Evolutionary conservation across 2,113 vertebrate species (phyloP).

Genomic region (Uria lomvia): DNA sequence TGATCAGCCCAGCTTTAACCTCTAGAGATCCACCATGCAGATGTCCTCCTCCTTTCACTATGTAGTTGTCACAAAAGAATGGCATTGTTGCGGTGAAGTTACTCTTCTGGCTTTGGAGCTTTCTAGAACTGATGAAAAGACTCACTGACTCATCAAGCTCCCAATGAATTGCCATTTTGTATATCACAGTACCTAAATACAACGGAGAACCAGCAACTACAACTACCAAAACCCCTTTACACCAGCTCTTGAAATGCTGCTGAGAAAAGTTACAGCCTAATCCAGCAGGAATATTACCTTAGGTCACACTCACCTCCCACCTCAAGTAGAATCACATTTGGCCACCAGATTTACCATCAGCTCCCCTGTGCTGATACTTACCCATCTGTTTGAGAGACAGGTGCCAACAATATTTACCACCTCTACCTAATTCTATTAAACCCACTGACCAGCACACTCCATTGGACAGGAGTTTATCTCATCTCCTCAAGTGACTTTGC

Average conservation of each 20-base stretch:
- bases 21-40: not conserved
- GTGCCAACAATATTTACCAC: not conserved
- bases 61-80: not conserved
- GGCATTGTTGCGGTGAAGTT: not conserved
- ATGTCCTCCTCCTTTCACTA: not conserved
- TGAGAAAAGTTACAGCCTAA: not conserved
- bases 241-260: not conserved
- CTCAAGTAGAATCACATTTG: not conserved
- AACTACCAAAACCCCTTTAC: not conserved
- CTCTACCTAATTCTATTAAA: not conserved
- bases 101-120: not conserved
- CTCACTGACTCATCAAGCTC: not conserved
- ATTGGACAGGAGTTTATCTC: not conserved
- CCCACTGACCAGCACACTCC: not conserved
- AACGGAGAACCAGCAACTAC: not conserved
- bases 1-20: not conserved
- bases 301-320: not conserved
- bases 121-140: not conserved
- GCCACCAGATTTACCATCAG: not conserved
- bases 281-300: not conserved
- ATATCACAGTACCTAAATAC: not conserved
- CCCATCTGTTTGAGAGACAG: not conserved
- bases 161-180: not conserved
- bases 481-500: not conserved
- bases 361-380: not conserved